Base-by-base conservation (phyloP, 2,113 vertebrate species). In the Vulpes ferrilata region DNA sequence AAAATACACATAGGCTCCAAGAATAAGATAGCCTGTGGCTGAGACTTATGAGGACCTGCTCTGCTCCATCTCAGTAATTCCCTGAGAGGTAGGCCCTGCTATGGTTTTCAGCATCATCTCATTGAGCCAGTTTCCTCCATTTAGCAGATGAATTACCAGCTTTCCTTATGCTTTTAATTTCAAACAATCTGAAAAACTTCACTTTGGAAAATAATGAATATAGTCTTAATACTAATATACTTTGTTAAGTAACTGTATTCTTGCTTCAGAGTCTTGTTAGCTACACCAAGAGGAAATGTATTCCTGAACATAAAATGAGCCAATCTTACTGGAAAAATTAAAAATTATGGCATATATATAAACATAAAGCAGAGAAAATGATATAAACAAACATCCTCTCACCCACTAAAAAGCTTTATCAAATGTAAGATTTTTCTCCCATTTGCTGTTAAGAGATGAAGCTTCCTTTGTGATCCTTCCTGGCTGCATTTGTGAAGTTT, bases 221-320 rank as follows among this genome's bases (percentile, higher is more conserved):
- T 71, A 32, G 11, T 80, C 60, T 93, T 71, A 92, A 81, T 86
- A 96, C 90, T 64, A 79, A 43, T 43, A 79, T 88, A 23, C 4
- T 23, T 84, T 88, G 71, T 35, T 80, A 79, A 92, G 2, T 79
- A 16, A 83, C 64, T 22, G 13, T 67, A 83, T 86, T 94, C 20
- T 79, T 82, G 19, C 30, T 91, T 89, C 82, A 20, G 2, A 76
- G 38, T 90, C 13, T 96, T 32, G 16, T 25, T 91, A n/a, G 19
- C 32, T 82, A 93, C 8, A 88, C 2, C 17, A 93, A 82, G 32
- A 96, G 38, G 60, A 96, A 88, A 81, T 67, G 7, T 64, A 76
- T 65, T 94, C 38, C 15, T 82, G 65, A 94, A 82, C 22, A 93
- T 55, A 92, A 97, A 86, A 85, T 89, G 16, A 92, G 23, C 15